Evolutionary conservation across 2,888 invertebrate species (phyloP).

Genomic region (Sialis lutaria): DNA sequence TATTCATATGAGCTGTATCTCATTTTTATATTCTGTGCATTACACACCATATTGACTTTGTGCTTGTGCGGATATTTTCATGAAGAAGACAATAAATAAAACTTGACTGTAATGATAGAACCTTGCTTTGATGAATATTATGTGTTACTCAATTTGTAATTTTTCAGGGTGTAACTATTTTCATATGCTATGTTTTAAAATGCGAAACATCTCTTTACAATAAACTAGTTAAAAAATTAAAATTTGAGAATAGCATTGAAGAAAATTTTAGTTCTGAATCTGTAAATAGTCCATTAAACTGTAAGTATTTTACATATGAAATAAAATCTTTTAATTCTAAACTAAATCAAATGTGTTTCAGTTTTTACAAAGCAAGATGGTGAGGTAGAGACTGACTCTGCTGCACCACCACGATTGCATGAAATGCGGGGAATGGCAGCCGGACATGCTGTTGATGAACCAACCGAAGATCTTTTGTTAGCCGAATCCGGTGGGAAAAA

Average conservation of each 20-base stretch:
- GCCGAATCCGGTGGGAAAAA: slow-evolving; percentile 9
- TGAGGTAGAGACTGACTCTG: slow-evolving; percentile 44
- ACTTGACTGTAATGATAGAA: too few species aligned
- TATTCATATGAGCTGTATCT: too few species aligned
- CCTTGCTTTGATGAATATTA: too few species aligned
- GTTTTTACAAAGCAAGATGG: slow-evolving; percentile 44
- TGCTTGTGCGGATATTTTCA: too few species aligned
- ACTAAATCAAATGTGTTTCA: slow-evolving; percentile 13
- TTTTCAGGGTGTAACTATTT: slow-evolving; percentile 36
- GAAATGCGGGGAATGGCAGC: slow-evolving; percentile 24
- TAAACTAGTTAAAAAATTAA: slow-evolving; percentile 24
- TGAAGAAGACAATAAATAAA: too few species aligned
- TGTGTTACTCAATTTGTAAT: background rate
- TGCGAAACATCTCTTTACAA: slow-evolving; percentile 33
- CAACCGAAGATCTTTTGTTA: slow-evolving; percentile 10
- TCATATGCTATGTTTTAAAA: slow-evolving; percentile 39
- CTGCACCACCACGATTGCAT: slow-evolving; percentile 25
- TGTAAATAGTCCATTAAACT: slow-evolving; percentile 39
- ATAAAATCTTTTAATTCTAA: background rate
- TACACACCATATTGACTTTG: too few species aligned
- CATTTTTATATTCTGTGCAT: too few species aligned
- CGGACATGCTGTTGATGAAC: slow-evolving; percentile 20
- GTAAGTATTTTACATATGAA: slow-evolving; percentile 25
- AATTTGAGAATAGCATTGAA: slow-evolving; percentile 22
- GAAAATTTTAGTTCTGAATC: slow-evolving; percentile 32